Conservation (phyloP, 1,140 invertebrate genomes). For the Zophobas morio region DNA sequence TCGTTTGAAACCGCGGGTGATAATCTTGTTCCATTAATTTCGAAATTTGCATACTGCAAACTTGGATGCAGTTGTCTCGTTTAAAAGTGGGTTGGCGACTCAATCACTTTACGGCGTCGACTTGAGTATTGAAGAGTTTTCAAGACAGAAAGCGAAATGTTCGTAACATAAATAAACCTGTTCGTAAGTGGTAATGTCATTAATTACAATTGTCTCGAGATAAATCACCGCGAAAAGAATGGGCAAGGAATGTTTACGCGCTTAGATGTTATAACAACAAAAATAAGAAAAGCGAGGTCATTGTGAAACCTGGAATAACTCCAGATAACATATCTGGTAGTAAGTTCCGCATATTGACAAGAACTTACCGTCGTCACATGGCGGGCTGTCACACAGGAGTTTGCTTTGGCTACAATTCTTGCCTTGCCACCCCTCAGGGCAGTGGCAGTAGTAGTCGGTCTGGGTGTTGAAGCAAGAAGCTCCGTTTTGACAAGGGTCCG, state of each 20-base stretch:
- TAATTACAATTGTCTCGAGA: constrained; percentile 22
- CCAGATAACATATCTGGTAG: no score
- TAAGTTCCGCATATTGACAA: constrained; percentile 3
- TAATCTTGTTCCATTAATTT: constrained; percentile 46
- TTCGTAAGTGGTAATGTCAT: constrained; percentile 23
- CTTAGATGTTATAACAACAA: constrained; percentile 13
- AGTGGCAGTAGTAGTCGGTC: constrained; percentile 92
- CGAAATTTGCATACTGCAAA: constrained; percentile 37
- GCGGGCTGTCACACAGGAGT: constrained; percentile 73
- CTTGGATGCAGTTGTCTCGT: constrained; percentile 18
- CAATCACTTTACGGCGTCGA: constrained; percentile 5
- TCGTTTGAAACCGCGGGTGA: constrained; percentile 30
- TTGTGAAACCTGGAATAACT: no score
- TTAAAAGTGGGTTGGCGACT: constrained; percentile 29
- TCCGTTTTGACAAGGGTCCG: constrained; percentile 85
- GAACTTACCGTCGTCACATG: constrained; percentile 70
- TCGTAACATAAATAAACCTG: constrained; percentile 18
- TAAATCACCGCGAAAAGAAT: constrained; percentile 21
- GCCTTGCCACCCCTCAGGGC: constrained; percentile 87
- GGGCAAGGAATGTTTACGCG: constrained; percentile 36
- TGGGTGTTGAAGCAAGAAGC: constrained; percentile 88
- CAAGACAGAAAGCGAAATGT: constrained; percentile 27
- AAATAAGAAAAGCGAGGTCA: not conserved
- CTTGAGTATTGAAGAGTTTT: constrained; percentile 17
- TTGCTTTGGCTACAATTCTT: constrained; percentile 88